Evolutionary conservation across 2,888 invertebrate species (phyloP).

Genomic region (Bugulina stolonifera): DNA sequence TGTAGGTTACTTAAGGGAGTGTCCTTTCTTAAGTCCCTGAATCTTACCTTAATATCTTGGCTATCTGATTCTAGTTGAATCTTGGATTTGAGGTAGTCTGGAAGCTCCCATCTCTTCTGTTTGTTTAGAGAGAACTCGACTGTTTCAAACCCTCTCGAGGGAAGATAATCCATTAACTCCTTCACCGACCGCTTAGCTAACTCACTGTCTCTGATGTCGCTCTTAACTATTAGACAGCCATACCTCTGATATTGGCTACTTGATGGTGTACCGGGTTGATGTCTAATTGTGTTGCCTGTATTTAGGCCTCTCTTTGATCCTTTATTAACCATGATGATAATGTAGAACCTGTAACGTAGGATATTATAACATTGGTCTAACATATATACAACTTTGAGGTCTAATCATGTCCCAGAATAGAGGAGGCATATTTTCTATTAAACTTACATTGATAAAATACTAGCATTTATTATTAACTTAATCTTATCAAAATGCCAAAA

Average conservation of each 20-base stretch:
- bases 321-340: constrained; percentile 11
- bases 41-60: constrained; percentile 22
- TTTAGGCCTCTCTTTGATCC: background rate
- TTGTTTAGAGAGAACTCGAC: constrained; percentile 13
- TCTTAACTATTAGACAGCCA: background rate
- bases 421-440: too few species aligned
- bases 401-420: too few species aligned
- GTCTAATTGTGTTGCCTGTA: constrained; percentile 19
- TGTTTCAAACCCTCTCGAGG: background rate
- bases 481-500: too few species aligned
- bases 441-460: too few species aligned
- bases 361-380: too few species aligned
- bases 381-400: too few species aligned
- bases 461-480: too few species aligned
- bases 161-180: constrained; percentile 1
- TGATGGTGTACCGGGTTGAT: background rate
- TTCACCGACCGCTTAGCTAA: background rate
- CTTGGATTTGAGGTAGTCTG: background rate
- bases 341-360: too few species aligned
- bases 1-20: too few species aligned
- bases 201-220: background rate
- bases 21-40: too few species aligned
- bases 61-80: constrained; percentile 17
- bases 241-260: constrained; percentile 5
- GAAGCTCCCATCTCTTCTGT: background rate